Evolutionary conservation across 2,797 vertebrate species (phyloP).

Genomic region (Sebastes trivittatus): DNA sequence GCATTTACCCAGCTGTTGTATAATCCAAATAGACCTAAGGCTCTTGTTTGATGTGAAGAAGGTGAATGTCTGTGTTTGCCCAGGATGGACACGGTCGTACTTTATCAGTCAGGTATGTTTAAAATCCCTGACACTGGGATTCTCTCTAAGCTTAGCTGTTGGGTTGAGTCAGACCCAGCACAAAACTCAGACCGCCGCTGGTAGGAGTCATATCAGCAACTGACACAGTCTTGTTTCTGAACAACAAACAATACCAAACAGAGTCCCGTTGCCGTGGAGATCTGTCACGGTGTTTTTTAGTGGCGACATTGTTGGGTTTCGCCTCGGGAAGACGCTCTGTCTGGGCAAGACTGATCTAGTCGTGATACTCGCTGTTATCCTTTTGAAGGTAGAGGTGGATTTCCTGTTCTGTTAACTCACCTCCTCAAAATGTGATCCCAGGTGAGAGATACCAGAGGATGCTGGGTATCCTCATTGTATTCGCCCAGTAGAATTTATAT

Average conservation of each 20-base stretch:
- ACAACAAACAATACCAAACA: conserved; percentile 77
- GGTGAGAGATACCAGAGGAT: conserved; percentile 26
- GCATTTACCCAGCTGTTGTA: neutral
- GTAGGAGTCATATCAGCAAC: conserved; percentile 55
- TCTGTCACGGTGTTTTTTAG: conserved; percentile 56
- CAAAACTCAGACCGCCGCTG: conserved; percentile 14
- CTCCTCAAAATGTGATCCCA: conserved; percentile 26
- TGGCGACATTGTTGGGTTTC: conserved; percentile 58
- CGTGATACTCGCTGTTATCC: conserved; percentile 7
- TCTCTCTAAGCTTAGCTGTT: neutral
- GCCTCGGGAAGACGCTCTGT: conserved; percentile 44
- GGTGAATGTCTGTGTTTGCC: neutral
- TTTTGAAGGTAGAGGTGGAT: conserved; percentile 4
- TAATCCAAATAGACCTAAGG: neutral
- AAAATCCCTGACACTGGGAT: conserved; percentile 4
- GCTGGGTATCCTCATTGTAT: neutral
- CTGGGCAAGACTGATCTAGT: conserved; percentile 56
- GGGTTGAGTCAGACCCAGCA: conserved; percentile 47
- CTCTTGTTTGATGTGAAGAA: conserved; percentile 10
- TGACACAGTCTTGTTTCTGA: conserved; percentile 69
- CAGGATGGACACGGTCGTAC: neutral
- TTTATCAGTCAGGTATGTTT: conserved; percentile 9
- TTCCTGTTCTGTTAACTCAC: conserved; percentile 14
- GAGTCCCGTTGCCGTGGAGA: conserved; percentile 61
- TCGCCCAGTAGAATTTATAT: neutral